phyloP scores from a whole-genome alignment of 2,888 invertebrate species.

The Ophion obscuratus region DNA sequence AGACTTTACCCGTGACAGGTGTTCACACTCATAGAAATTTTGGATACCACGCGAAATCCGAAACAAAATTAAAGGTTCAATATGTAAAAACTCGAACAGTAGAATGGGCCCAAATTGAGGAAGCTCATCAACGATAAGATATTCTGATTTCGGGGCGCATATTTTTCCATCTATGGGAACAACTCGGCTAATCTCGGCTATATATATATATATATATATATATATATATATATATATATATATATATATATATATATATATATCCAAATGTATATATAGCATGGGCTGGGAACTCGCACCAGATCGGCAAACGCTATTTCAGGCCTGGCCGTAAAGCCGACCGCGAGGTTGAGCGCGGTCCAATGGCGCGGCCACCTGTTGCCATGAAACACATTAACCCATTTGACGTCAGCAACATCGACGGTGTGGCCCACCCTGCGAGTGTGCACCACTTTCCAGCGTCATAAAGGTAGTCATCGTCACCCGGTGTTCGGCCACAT shows the following conservation, averaged over 20 bases:
- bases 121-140: conserved; percentile 66
- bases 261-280: background rate
- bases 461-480: conserved; percentile 59
- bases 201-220: background rate
- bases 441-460: conserved; percentile 51
- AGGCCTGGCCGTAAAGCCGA: conserved; percentile 78
- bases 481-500: conserved; percentile 39
- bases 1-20: background rate
- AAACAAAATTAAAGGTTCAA: background rate
- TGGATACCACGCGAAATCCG: too few species aligned
- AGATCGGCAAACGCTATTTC: conserved; percentile 70
- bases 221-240: background rate
- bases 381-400: conserved; percentile 83
- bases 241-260: background rate
- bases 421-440: conserved; percentile 35
- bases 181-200: too few species aligned
- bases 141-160: conserved; percentile 65
- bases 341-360: conserved; percentile 76
- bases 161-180: conserved; percentile 43
- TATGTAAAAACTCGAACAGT: background rate
- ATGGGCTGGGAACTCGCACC: background rate
- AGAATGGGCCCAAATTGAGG: background rate
- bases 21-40: background rate
- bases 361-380: conserved; percentile 83
- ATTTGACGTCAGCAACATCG: conserved; percentile 76